These are phyloP conservation scores for Sceloporus undulatus DNA, from an alignment of 2,113 vertebrate species.

Conservation along the genomic window DNA sequence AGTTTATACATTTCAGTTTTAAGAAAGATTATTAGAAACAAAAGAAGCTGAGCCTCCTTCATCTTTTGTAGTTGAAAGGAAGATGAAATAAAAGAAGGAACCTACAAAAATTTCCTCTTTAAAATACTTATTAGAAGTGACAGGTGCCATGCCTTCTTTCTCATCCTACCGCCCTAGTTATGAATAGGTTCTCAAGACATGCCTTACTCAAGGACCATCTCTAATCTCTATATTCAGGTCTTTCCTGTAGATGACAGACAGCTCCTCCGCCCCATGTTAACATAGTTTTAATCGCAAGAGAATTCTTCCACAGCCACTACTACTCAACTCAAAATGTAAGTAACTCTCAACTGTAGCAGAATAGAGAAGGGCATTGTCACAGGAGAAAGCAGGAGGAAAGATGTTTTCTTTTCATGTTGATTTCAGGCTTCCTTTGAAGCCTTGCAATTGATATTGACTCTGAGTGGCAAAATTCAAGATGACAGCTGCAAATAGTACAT, in stretches of 20 bases:
- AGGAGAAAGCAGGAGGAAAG: neutral
- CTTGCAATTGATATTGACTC: constrained; percentile 9
- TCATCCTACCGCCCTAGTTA: neutral
- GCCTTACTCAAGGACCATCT: neutral
- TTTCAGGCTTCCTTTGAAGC: constrained; percentile 23
- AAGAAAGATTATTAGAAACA: neutral
- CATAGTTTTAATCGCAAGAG: neutral
- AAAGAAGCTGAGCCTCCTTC: neutral
- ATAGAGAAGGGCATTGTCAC: neutral
- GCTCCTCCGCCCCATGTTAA: neutral
- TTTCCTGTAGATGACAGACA: neutral
- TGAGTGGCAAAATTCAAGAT: constrained; percentile 34
- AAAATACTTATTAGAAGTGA: neutral
- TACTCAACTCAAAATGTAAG: constrained; percentile 12
- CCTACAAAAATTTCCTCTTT: neutral
- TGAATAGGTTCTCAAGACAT: neutral
- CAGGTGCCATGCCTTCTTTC: neutral
- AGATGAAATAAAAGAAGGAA: neutral
- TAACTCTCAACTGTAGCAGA: constrained; percentile 30
- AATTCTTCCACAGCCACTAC: neutral
- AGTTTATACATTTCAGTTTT: neutral
- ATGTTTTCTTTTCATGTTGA: constrained; percentile 24
- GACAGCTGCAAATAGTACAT: constrained; percentile 30
- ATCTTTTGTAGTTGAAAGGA: neutral
- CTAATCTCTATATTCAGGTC: neutral